Evolutionary conservation across 2,888 invertebrate species (phyloP), one percentile per base, ranked within the genome.

Genomic region (Galerucella nymphaeae): DNA sequence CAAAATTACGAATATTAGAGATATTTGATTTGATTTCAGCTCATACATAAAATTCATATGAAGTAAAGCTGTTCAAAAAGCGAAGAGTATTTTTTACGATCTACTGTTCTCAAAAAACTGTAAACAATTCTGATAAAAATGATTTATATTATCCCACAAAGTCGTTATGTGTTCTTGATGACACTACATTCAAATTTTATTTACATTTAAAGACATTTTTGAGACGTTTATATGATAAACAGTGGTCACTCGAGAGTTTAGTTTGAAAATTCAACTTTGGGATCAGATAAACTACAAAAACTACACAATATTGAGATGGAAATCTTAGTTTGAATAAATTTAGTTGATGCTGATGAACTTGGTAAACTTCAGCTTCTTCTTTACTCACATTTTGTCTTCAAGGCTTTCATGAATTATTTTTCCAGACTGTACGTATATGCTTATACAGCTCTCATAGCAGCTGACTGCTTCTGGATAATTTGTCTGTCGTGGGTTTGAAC

Each of bases 1-100:
- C 58, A 58, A 58, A 75, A 75, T 76, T 75, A 76, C 73, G 68
- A 75, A 20, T 30, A 30, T 30, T 30, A 30, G 3, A 30, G 1
- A 9, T 8, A 38, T 38, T 38, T 38, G 9, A 10, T 9, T 18
- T 53, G n/a, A 0, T 16, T 16, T 8, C n/a, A n/a, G n/a, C 8
- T n/a, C 50, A 14, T n/a, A 14, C 18, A 53, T 53, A 53, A 53
- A 53, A 53, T 16, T 18, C 10, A 10, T 16, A 53, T 53, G 9
- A 16, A 18, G 9, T 18, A 16, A 53, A 53, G n/a, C 53, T 18
- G 8, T 10, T 53, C 9, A n/a, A 16, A 18, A 53, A 18, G 8
- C 11, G 18, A 18, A 16, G 53, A 18, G 2, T 53, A 16, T 53
- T 18, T 16, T 16, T 53, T 53, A 53, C 18, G 18, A 8, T 18